A percentile compares a stretch with the other conserved stretches of the same genome.
phyloP scores from a whole-genome alignment of 2,797 vertebrate genomes.

The Apogon talboti region DNA sequence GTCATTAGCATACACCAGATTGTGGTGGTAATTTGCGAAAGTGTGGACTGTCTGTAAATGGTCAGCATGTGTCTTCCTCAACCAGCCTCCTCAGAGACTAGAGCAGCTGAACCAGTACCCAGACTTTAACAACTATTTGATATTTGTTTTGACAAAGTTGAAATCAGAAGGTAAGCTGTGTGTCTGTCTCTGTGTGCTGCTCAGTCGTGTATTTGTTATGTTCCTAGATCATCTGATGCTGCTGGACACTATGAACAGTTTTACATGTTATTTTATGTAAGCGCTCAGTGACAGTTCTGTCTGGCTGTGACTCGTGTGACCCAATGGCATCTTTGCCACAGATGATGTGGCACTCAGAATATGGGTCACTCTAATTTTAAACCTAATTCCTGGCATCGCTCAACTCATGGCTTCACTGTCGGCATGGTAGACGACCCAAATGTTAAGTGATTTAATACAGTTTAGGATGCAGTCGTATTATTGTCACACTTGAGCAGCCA shows the following conservation, averaged over 20 bases:
- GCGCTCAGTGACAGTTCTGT: slow-evolving; percentile 31
- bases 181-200: not conserved
- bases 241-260: not conserved
- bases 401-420: slow-evolving; percentile 59
- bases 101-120: slow-evolving; percentile 98
- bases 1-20: slow-evolving; percentile 4
- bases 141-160: slow-evolving; percentile 97
- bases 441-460: slow-evolving; percentile 65
- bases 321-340: slow-evolving; percentile 54
- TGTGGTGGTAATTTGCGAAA: not conserved
- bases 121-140: slow-evolving; percentile 99
- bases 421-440: slow-evolving; percentile 62
- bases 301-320: slow-evolving; percentile 55
- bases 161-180: slow-evolving; percentile 94
- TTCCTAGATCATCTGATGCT: slow-evolving; percentile 13
- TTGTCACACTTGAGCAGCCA: not conserved
- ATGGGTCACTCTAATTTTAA: slow-evolving; percentile 84
- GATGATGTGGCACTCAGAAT: slow-evolving; percentile 71
- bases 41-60: not conserved
- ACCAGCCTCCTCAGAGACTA: slow-evolving; percentile 89
- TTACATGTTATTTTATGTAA: slow-evolving; percentile 37
- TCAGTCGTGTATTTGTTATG: not conserved
- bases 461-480: slow-evolving; percentile 23
- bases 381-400: slow-evolving; percentile 71
- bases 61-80: slow-evolving; percentile 82